phyloP scores from a whole-genome alignment of 2,797 vertebrate species.

The Anguilla obscura region DNA sequence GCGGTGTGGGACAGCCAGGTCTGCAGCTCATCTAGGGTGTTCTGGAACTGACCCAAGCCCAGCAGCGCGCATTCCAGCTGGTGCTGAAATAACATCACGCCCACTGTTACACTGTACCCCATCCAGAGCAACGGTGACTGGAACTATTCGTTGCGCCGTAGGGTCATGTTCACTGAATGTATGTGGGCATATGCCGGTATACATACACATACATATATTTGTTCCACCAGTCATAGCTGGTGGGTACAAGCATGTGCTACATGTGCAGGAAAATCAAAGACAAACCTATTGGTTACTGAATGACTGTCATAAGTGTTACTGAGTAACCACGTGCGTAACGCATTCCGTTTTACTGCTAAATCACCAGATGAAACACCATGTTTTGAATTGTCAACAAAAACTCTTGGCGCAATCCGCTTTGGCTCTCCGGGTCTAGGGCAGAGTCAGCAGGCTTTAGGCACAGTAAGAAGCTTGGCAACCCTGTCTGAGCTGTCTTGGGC shows the following conservation, averaged over 20 bases:
- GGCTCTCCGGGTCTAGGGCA: not conserved
- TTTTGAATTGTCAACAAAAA: not conserved
- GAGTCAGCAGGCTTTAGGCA: not conserved
- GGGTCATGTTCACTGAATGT: not conserved
- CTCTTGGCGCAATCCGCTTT: not conserved
- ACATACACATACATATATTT: not conserved
- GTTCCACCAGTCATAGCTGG: not conserved
- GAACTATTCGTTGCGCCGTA: not conserved
- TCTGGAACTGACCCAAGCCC: conserved; percentile 87
- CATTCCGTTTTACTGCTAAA: not conserved
- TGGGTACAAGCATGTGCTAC: not conserved
- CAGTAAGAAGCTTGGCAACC: not conserved
- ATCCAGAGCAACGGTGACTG: not conserved
- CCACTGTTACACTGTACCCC: conserved; percentile 8
- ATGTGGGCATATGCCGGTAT: not conserved
- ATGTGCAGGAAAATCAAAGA: not conserved
- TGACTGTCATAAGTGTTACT: not conserved
- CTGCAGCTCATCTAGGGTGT: conserved; percentile 84
- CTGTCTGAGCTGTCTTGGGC: not conserved
- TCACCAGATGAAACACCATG: not conserved
- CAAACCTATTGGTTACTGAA: conserved; percentile 9
- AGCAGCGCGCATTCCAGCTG: conserved; percentile 83
- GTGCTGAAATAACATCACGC: conserved; percentile 68
- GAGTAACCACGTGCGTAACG: not conserved
- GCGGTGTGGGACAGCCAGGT: conserved; percentile 78